Evolutionary conservation across 2,888 invertebrate genomes (phyloP).

Genomic region (Nipponacmea schrenckii): DNA sequence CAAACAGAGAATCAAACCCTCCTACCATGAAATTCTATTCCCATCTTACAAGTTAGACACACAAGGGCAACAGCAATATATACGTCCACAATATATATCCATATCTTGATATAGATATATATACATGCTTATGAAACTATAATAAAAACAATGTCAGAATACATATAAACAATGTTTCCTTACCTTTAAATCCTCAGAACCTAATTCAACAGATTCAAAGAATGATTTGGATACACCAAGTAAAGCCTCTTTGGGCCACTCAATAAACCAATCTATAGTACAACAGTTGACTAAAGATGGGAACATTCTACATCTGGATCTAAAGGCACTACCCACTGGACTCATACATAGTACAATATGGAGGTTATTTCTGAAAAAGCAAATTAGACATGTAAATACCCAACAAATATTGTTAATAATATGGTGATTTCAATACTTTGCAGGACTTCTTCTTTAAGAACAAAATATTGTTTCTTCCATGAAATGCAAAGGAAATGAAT

Average conservation of each 20-base stretch:
- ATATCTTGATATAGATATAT: slow-evolving; percentile 10
- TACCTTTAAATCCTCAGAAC: slow-evolving; percentile 70
- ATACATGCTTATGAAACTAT: neutral
- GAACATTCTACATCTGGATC: slow-evolving; percentile 72
- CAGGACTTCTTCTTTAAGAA: neutral
- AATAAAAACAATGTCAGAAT: neutral
- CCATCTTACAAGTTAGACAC: too few species aligned
- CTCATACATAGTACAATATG: slow-evolving; percentile 91
- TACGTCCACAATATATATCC: neutral
- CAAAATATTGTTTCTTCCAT: too few species aligned
- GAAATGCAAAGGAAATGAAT: too few species aligned
- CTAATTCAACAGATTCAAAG: slow-evolving; percentile 73
- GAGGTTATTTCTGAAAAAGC: slow-evolving; percentile 75
- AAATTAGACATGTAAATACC: neutral
- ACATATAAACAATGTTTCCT: slow-evolving; percentile 8
- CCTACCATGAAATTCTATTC: too few species aligned
- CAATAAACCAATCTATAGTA: slow-evolving; percentile 72
- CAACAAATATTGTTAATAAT: too few species aligned
- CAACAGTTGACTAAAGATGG: slow-evolving; percentile 69
- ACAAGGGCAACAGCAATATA: neutral
- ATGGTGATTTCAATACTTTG: too few species aligned
- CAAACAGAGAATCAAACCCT: too few species aligned
- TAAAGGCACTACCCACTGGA: slow-evolving; percentile 88
- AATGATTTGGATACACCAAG: slow-evolving; percentile 81
- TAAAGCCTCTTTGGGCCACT: slow-evolving; percentile 90